Conservation (phyloP, 2,113 vertebrate species). For the Pao palembangensis region DNA sequence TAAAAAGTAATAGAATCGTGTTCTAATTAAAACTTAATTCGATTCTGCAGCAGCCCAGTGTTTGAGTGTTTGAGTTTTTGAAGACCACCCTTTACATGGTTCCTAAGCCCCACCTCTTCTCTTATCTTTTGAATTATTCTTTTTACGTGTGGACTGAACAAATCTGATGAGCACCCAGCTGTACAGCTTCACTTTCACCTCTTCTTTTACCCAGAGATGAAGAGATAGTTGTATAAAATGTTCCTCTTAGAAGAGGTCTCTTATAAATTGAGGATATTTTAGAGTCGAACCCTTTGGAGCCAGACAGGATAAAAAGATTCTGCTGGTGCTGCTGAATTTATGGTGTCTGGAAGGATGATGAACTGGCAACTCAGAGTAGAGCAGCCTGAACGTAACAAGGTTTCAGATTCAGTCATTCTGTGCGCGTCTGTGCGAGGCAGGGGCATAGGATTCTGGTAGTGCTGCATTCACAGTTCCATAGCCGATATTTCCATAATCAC, state of each 20-base stretch:
- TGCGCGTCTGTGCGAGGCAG: constrained; percentile 11
- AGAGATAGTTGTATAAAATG: neutral
- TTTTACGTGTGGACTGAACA: neutral
- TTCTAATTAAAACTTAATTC: constrained; percentile 55
- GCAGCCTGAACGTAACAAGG: constrained; percentile 57
- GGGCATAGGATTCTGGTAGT: constrained; percentile 22
- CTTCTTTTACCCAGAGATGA: constrained; percentile 3
- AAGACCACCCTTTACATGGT: neutral
- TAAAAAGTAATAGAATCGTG: constrained; percentile 40
- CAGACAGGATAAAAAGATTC: constrained; percentile 27
- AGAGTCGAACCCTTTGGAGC: constrained; percentile 30
- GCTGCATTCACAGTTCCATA: constrained; percentile 14
- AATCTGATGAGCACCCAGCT: neutral
- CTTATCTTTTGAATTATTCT: constrained; percentile 4
- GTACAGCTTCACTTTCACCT: neutral
- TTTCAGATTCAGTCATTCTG: constrained; percentile 55
- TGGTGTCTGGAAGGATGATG: constrained; percentile 42
- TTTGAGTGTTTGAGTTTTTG: neutral
- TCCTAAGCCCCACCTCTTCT: too few species aligned
- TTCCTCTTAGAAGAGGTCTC: neutral
- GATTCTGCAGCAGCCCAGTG: neutral
- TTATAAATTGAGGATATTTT: constrained; percentile 33
- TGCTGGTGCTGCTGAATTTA: constrained; percentile 19
- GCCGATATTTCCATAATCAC: constrained; percentile 9
- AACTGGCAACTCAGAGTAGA: constrained; percentile 50